Percentiles rank a stretch among this genome's conserved stretches.
Evolutionary conservation across 2,888 invertebrate genomes (phyloP).

Genomic region (Tipula helvola): DNA sequence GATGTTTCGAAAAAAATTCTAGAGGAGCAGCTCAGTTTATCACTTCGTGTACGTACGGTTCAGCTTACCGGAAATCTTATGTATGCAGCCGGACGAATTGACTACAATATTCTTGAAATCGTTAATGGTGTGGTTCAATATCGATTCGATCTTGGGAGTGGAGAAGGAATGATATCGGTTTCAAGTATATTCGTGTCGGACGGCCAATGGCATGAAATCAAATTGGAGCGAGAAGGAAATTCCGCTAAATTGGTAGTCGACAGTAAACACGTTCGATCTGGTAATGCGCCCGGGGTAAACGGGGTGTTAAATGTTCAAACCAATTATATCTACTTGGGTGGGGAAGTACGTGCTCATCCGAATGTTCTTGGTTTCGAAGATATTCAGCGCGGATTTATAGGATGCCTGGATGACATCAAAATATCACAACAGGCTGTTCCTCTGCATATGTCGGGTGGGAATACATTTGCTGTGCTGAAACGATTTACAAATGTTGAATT

Average conservation of each 20-base stretch:
- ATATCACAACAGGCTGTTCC: slow-evolving; percentile 66
- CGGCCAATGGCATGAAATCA: slow-evolving; percentile 71
- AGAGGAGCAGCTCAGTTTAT: slow-evolving; percentile 67
- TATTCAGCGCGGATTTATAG: slow-evolving; percentile 75
- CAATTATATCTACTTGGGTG: slow-evolving; percentile 74
- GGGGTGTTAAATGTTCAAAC: slow-evolving; percentile 75
- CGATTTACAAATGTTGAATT: slow-evolving; percentile 59
- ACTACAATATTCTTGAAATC: slow-evolving; percentile 79
- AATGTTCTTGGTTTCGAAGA: slow-evolving; percentile 59
- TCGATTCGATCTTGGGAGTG: slow-evolving; percentile 85
- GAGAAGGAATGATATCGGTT: slow-evolving; percentile 71
- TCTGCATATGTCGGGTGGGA: slow-evolving; percentile 52
- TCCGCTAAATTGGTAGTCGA: slow-evolving; percentile 68
- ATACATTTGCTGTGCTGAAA: slow-evolving; percentile 49
- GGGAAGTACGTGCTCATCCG: slow-evolving; percentile 64
- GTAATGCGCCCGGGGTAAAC: slow-evolving; percentile 67
- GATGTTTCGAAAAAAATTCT: slow-evolving; percentile 52
- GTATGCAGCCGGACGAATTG: slow-evolving; percentile 74
- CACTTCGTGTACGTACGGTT: slow-evolving; percentile 69
- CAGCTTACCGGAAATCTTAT: slow-evolving; percentile 74
- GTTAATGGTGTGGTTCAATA: slow-evolving; percentile 79
- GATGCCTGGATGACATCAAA: slow-evolving; percentile 80
- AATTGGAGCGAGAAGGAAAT: slow-evolving; percentile 70
- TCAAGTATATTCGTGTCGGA: slow-evolving; percentile 67
- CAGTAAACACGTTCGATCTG: slow-evolving; percentile 56